A percentile compares a stretch with the other conserved stretches of the same genome.
Conservation (phyloP, 64 coral and sea anemone species). For the Stichodactyla helianthus region DNA sequence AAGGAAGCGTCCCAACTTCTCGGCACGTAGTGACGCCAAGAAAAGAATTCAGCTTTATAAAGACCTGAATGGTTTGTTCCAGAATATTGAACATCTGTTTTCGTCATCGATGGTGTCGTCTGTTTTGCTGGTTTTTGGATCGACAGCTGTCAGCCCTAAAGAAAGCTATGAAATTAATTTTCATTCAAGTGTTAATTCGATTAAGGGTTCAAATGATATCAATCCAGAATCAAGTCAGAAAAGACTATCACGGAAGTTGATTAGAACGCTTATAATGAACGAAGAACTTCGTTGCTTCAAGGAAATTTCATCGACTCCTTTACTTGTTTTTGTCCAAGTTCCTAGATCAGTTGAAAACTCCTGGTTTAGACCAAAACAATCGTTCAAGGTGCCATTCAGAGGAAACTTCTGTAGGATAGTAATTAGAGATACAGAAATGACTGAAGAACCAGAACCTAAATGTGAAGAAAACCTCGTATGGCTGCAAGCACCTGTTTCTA, state of each 20-base stretch:
- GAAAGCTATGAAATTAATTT: slow-evolving; percentile 51
- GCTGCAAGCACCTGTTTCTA: slow-evolving; percentile 74
- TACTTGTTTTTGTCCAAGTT: slow-evolving; percentile 63
- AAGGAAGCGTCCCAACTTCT: not conserved
- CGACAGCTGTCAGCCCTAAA: slow-evolving; percentile 69
- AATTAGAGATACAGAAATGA: slow-evolving; percentile 19
- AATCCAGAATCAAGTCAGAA: not conserved
- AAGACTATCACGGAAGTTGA: slow-evolving; percentile 68
- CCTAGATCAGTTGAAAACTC: slow-evolving; percentile 39
- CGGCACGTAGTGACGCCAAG: slow-evolving; percentile 32
- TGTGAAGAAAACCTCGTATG: slow-evolving; percentile 54
- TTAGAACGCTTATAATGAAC: slow-evolving; percentile 74
- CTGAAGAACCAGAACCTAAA: not conserved
- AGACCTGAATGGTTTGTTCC: slow-evolving; percentile 53
- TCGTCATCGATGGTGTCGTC: slow-evolving; percentile 12
- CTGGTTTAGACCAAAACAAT: slow-evolving; percentile 86
- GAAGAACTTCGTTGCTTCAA: slow-evolving; percentile 53
- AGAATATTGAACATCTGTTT: slow-evolving; percentile 49
- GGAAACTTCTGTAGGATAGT: slow-evolving; percentile 64
- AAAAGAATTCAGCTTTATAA: slow-evolving; percentile 48
- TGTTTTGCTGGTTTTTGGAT: slow-evolving; percentile 54
- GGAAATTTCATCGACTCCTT: slow-evolving; percentile 79
- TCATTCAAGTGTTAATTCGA: not conserved
- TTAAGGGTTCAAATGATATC: slow-evolving; percentile 3
- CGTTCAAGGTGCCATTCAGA: slow-evolving; percentile 72